Conservation (phyloP, 2,113 vertebrate genomes). For the Scortum barcoo region DNA sequence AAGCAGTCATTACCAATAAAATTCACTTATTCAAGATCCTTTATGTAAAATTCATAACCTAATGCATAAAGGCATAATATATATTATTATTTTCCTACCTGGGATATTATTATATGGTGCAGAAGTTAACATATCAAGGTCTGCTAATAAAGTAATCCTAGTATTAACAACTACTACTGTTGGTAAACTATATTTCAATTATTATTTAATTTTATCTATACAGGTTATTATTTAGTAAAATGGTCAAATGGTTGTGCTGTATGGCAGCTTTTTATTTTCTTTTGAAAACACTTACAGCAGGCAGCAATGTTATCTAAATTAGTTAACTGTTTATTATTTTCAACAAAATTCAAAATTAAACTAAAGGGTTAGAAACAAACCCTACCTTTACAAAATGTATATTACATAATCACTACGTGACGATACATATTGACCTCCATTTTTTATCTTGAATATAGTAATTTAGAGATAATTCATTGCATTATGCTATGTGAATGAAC, state of each 20-base stretch:
- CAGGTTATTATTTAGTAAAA: neutral
- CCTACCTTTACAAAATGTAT: neutral
- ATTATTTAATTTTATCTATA: neutral
- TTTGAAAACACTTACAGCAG: neutral
- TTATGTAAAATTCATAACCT: no score
- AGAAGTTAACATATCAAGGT: neutral
- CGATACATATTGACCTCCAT: neutral
- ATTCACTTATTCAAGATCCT: no score
- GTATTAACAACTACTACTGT: neutral
- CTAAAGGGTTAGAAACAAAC: neutral
- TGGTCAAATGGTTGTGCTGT: neutral
- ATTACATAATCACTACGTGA: neutral
- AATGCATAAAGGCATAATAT: no score
- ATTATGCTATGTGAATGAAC: neutral
- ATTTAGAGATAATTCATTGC: neutral
- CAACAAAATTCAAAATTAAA: neutral
- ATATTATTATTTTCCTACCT: no score
- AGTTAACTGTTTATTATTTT: neutral
- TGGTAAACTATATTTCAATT: neutral
- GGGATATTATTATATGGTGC: no score
- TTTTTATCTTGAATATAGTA: neutral
- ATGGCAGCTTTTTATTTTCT: neutral
- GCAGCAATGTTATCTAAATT: neutral
- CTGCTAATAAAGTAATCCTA: neutral
- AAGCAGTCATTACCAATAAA: no score